Evolutionary conservation across 2,113 vertebrate species (phyloP), one percentile per base, ranked within the genome.

Genomic region (Heterochromis multidens): DNA sequence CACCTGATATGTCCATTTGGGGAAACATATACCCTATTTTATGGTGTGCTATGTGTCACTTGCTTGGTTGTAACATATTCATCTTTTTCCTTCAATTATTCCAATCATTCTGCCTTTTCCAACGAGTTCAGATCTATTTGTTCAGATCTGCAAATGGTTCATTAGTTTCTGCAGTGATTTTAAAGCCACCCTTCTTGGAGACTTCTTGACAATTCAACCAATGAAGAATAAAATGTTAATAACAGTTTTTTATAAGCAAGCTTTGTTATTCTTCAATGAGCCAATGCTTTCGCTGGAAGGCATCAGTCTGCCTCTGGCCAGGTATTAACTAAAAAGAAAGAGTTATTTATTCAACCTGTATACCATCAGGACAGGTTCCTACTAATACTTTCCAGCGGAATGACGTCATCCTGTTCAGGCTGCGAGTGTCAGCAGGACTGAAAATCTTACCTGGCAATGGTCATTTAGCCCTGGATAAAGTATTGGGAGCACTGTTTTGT

Each of bases 381-480:
- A 3, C 46, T 87, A 80, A 93, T 57, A 85, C 23, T 91, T 94
- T 92, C 91, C 93, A 94, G 63, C 5, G 31, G 77, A 82, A 84
- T 80, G 61, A 83, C 23, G 52, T 52, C 80, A 80, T 57, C 35
- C 62, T 65, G 72, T 61, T 82, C 63, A 58, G 14, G 23, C 56
- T 77, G 14, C 40, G 70, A 88, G 43, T 7, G 58, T 86, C 86
- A 81, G 74, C 72, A 21, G 56, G 77, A 72, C 65, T 87, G 29
- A 85, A 87, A 82, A 54, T 89, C 80, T 88, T 13, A 86, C 91
- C 87, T 89, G 91, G 91, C 86, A 91, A n/a, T 74, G 63, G 46
- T 31, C 25, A 54, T 70, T 89, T 54, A 49, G 23, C 11, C 21
- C 70, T 91, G 89, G 87, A 87, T 76, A 63, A 81, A 63, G 61